Evolutionary conservation across 1,140 invertebrate genomes (phyloP).

Genomic region (Bombus haemorrhoidalis): DNA sequence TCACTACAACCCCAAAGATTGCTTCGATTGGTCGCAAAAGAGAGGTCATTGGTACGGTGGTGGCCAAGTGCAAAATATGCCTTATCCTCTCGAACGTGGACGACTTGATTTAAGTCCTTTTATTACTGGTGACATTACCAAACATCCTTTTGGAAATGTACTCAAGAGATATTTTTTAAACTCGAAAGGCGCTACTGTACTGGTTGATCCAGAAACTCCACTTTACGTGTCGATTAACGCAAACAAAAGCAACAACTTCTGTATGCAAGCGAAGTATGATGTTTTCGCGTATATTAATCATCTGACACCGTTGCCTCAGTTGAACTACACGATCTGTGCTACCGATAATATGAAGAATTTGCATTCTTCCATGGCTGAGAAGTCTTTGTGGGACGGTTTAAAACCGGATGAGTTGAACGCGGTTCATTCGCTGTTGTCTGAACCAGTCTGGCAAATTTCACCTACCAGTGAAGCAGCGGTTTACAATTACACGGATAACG

Average conservation of each 20-base stretch:
- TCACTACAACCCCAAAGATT: slow-evolving; percentile 89
- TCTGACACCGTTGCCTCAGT: slow-evolving; percentile 84
- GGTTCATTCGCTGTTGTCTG: slow-evolving; percentile 89
- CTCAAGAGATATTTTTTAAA: slow-evolving; percentile 92
- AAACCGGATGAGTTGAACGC: slow-evolving; percentile 89
- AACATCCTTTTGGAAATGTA: slow-evolving; percentile 91
- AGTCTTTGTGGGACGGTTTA: slow-evolving; percentile 91
- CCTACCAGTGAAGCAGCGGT: slow-evolving; percentile 87
- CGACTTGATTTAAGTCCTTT: slow-evolving; percentile 89
- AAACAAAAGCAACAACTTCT: slow-evolving; percentile 86
- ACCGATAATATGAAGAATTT: slow-evolving; percentile 89
- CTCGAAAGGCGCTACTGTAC: slow-evolving; percentile 91
- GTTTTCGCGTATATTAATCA: slow-evolving; percentile 90
- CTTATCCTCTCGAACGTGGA: slow-evolving; percentile 91
- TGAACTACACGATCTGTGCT: slow-evolving; percentile 94
- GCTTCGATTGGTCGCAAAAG: slow-evolving; percentile 88
- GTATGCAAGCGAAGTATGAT: slow-evolving; percentile 89
- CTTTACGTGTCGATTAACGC: slow-evolving; percentile 90
- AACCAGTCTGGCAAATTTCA: slow-evolving; percentile 93
- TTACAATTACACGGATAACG: slow-evolving; percentile 91
- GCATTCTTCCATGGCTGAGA: slow-evolving; percentile 88
- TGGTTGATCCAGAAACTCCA: slow-evolving; percentile 89
- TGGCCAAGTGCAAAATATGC: slow-evolving; percentile 88
- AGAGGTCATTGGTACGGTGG: slow-evolving; percentile 91
- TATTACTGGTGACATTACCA: slow-evolving; percentile 90